Conservation (phyloP, 2,113 vertebrate genomes). For the Larimichthys crocea region DNA sequence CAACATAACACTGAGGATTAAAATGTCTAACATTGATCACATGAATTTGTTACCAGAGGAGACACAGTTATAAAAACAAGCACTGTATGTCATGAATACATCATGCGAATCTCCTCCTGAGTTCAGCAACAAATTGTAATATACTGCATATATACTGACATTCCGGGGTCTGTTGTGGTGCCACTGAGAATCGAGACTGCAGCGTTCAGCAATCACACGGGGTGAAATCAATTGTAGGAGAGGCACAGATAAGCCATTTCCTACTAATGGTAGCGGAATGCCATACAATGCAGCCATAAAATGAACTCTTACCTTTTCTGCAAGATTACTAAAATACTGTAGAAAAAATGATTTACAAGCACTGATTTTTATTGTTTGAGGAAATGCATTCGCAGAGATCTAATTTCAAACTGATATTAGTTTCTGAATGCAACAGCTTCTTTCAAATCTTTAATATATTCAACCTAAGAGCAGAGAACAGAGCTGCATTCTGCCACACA, state of each 20-base stretch:
- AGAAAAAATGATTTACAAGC: not conserved
- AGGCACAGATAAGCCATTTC: conserved; percentile 11
- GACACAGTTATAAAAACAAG: not conserved
- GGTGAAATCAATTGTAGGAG: conserved; percentile 26
- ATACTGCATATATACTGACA: not conserved
- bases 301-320: not conserved
- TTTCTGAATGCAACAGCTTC: not conserved
- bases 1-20: not conserved
- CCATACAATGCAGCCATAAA: not conserved
- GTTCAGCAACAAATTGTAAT: not conserved
- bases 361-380: conserved; percentile 1
- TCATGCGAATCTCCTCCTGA: too few relatives aligned
- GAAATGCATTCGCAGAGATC: not conserved
- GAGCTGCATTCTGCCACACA: not conserved
- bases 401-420: not conserved
- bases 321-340: not conserved
- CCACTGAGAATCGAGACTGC: conserved; percentile 8
- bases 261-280: not conserved
- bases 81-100: not conserved
- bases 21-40: not conserved
- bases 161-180: not conserved
- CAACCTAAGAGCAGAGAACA: not conserved
- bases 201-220: conserved; percentile 14
- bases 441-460: not conserved
- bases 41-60: not conserved